A percentile compares a stretch with the other conserved stretches of the same genome.
Evolutionary conservation across 2,797 vertebrate genomes (phyloP).

Genomic region (Hoplostethus atlanticus): DNA sequence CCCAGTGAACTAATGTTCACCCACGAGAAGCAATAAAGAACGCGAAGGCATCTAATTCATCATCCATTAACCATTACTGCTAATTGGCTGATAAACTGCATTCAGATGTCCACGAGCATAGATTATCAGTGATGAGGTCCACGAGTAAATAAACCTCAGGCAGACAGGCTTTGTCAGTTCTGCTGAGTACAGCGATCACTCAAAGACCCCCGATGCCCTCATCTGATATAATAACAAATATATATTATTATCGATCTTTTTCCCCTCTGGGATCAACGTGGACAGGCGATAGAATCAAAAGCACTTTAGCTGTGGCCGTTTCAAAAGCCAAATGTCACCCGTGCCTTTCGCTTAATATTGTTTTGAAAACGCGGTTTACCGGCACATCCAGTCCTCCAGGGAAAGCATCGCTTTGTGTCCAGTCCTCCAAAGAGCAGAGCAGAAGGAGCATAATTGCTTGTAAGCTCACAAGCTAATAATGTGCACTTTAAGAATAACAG

Average conservation of each 20-base stretch:
- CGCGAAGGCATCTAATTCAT: background rate
- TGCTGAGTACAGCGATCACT: constrained; percentile 34
- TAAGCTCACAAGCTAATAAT: constrained; percentile 53
- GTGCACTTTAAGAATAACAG: constrained; percentile 39
- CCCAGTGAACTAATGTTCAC: background rate
- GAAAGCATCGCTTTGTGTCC: constrained; percentile 37
- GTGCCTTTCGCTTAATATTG: constrained; percentile 13
- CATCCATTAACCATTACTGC: background rate
- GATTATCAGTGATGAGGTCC: background rate
- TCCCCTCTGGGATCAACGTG: constrained; percentile 29
- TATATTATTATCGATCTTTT: constrained; percentile 60
- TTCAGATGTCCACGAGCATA: background rate
- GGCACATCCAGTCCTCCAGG: constrained; percentile 11
- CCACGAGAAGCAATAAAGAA: too few species aligned
- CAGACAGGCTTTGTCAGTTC: constrained; percentile 23
- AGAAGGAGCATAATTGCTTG: constrained; percentile 43
- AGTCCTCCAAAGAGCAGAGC: constrained; percentile 22
- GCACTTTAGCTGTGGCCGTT: constrained; percentile 22
- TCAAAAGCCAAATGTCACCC: constrained; percentile 12
- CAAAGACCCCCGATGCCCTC: constrained; percentile 11
- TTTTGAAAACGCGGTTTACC: constrained; percentile 35
- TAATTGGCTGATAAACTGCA: background rate
- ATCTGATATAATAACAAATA: constrained; percentile 37
- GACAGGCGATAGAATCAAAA: constrained; percentile 50
- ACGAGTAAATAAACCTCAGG: constrained; percentile 20